Evolutionary conservation across 2,113 vertebrate species (phyloP), one percentile per base, ranked within the genome.

Genomic region (Pluvianellus socialis): DNA sequence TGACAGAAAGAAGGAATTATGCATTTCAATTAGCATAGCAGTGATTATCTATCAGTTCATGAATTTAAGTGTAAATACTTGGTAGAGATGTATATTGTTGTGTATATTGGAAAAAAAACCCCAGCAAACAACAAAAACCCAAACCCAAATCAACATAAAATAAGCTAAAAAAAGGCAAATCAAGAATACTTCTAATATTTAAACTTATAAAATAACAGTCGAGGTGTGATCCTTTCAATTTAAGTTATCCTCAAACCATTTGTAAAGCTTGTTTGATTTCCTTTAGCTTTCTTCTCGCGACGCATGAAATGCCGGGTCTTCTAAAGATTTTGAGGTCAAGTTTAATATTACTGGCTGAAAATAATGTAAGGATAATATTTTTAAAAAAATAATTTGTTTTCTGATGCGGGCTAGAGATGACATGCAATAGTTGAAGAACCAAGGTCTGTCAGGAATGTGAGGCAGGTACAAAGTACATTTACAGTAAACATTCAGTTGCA

Each of bases 261-360:
- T 67, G 23, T 32, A 65, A 75, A 81, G 19, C 44, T 75, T 30
- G 6, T 62, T 92, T 33, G 8, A 0, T 75, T 90, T 66, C 52
- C 38, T 53, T 79, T 33, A 67, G 9, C 45, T 76, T 83, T 89
- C 14, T 66, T 65, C 4, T 8, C 26, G 28, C 27, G 32, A 30
- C 0, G 0, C 13, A 17, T 2, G 16, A 56, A 82, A 83, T 42
- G 6, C 18, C 27, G 44, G 9, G 23, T 59, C 52, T 79, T 76
- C 32, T 52, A 3, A 26, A 82, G 65, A 30, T 32, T 58, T 83
- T 4, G 18, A 92, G 47, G 28, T 80, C 30, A 59, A 35, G 14
- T 40, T 81, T 49, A 17, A 67, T 92, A 79, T 90, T 80, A 14
- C 24, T 42, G 3, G n/a, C n/a, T 55, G 47, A 55, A 94, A 74